Percentiles rank a stretch among this genome's conserved stretches.
These are phyloP conservation scores for Pemphigus obesinymphae DNA, from an alignment of 1,140 invertebrate species.

Conservation along the genomic window DNA sequence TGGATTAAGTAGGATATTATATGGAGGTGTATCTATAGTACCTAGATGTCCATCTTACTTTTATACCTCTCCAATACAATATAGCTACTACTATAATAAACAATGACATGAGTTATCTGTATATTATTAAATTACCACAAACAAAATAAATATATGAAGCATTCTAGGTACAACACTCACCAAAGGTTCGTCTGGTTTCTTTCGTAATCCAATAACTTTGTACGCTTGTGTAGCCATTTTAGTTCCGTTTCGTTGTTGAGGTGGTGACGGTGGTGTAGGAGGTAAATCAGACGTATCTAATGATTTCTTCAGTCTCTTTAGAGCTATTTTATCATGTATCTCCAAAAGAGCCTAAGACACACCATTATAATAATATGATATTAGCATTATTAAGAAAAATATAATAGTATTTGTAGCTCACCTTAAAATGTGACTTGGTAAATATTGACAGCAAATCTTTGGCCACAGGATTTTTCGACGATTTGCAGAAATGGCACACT, in stretches of 20 bases:
- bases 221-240: conserved; percentile 67
- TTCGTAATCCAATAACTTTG: conserved; percentile 85
- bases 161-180: conserved; percentile 53
- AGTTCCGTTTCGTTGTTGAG: conserved; percentile 10
- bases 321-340: conserved; percentile 51
- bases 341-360: conserved; percentile 45
- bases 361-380: conserved; percentile 19
- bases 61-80: too few relatives aligned
- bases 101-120: too few relatives aligned
- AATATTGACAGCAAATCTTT: conserved; percentile 54
- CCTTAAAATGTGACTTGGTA: conserved; percentile 54
- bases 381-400: background rate
- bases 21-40: too few relatives aligned
- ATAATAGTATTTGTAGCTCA: background rate
- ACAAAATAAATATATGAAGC: background rate
- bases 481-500: conserved; percentile 50
- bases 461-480: conserved; percentile 52
- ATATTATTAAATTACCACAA: too few relatives aligned
- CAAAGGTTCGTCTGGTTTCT: conserved; percentile 82
- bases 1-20: too few relatives aligned
- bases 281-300: conserved; percentile 17
- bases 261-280: conserved; percentile 19
- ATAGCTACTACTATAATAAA: too few relatives aligned
- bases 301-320: conserved; percentile 47
- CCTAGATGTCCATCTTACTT: too few relatives aligned